Base-by-base conservation (phyloP, 2,888 invertebrate genomes). In the Brachyptera risi region DNA sequence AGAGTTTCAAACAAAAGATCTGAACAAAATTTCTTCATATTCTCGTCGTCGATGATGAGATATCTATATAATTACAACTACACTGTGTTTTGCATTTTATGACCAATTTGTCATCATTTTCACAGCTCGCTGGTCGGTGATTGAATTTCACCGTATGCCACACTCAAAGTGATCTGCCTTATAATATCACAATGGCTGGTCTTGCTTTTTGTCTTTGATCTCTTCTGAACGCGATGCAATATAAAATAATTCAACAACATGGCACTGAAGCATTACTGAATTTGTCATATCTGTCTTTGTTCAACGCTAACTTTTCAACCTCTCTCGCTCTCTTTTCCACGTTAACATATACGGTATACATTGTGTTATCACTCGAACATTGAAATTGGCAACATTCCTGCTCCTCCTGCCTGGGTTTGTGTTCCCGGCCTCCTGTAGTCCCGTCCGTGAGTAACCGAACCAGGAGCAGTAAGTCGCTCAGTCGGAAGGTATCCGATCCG, bases 381-480 rank as follows among this genome's bases (percentile, higher is more conserved):
- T 49, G 44, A 62, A 62, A 64, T 64, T 64, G 64, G 51, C 60
- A 58, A 49, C 63, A 64, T 64, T 64, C 62, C 62, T 62, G 56
- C 50, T 59, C 59, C 50, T 58, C 3, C 42, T 15, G 4, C 3
- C 15, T 49, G 60, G 40, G 7, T 56, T 38, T 37, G 58, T 56
- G 23, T 27, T 49, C 24, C 17, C 51, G 26, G 56, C 26, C 56
- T 54, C 62, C 62, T 56, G 62, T 59, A 54, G 57, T 57, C 42
- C 27, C 19, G 56, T n/a, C n/a, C n/a, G n/a, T n/a, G n/a, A n/a
- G n/a, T n/a, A 19, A 3, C 3, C 3, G 5, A 3, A 40, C 4
- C 4, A n/a, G n/a, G n/a, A n/a, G n/a, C n/a, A n/a, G 17, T 4
- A 19, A 44, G 13, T 17, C 31, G 17, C 9, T 15, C 15, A 31